These are phyloP conservation scores for Potorous gilbertii DNA, from an alignment of 2,797 vertebrate species.

Conservation along the genomic window DNA sequence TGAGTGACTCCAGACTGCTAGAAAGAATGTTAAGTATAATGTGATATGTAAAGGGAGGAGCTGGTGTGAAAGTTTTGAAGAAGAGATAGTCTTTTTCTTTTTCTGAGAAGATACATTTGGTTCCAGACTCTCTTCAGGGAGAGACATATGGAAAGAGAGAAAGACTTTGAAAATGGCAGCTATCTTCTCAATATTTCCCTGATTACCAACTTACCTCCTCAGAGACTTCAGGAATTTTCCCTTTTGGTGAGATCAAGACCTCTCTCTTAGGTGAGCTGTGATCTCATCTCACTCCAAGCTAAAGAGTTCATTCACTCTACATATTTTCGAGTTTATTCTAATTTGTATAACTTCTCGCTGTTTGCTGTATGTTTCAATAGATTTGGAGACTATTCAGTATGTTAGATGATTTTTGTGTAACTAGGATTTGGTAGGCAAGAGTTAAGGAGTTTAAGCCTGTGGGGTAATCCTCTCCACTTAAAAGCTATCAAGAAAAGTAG, in stretches of 20 bases:
- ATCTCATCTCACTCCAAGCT: background rate
- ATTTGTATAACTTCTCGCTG: background rate
- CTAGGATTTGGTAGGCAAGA: background rate
- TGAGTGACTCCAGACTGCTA: background rate
- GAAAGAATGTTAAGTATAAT: background rate
- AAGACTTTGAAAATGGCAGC: background rate
- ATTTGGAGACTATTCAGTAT: background rate
- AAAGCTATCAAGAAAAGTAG: background rate
- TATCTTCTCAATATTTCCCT: background rate
- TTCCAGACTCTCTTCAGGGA: background rate
- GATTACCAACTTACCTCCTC: background rate
- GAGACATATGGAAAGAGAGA: background rate
- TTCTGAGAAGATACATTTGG: background rate
- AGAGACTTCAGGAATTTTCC: background rate
- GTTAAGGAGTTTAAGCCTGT: background rate
- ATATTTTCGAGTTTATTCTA: background rate
- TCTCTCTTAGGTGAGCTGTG: background rate
- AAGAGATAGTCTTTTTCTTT: background rate
- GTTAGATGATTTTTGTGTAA: background rate
- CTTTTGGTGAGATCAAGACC: background rate
- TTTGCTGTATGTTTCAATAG: background rate
- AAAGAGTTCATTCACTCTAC: background rate
- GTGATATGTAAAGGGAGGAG: background rate
- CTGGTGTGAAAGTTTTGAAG: background rate
- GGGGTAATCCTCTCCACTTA: background rate